These are phyloP conservation scores for Lepilemur septentrionalis DNA, from an alignment of 2,797 vertebrate genomes.

Conservation along the genomic window DNA sequence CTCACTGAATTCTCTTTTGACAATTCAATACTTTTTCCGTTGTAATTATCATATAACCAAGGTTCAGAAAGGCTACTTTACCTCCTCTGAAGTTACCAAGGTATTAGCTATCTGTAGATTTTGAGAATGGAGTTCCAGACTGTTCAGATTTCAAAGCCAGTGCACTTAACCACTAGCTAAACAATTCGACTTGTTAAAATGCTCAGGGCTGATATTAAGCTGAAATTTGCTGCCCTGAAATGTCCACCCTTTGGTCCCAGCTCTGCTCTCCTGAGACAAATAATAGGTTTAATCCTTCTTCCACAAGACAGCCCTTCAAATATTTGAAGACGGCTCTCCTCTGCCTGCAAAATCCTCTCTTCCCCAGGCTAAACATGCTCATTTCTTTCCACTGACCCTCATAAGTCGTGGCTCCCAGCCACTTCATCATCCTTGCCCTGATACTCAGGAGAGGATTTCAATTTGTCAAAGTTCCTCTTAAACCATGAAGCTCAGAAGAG, in stretches of 20 bases:
- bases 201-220: constrained; percentile 12
- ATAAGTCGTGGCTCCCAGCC: constrained; percentile 4
- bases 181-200: constrained; percentile 11
- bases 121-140: background rate
- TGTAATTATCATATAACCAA: background rate
- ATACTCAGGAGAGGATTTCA: background rate
- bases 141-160: background rate
- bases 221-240: constrained; percentile 39
- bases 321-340: constrained; percentile 54
- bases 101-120: background rate
- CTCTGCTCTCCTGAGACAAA: constrained; percentile 53
- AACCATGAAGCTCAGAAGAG: background rate
- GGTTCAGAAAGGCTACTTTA: background rate
- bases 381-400: constrained; percentile 46
- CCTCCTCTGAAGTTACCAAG: background rate
- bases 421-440: constrained; percentile 34
- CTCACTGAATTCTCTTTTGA: background rate
- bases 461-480: constrained; percentile 10
- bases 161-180: background rate
- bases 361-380: constrained; percentile 45
- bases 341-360: constrained; percentile 15
- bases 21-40: background rate
- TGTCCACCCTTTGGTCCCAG: constrained; percentile 17
- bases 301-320: constrained; percentile 50
- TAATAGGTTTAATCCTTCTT: constrained; percentile 68